A percentile compares a stretch with the other conserved stretches of the same genome.
Conservation (phyloP, 2,888 invertebrate genomes). For the Eulithis testata region DNA sequence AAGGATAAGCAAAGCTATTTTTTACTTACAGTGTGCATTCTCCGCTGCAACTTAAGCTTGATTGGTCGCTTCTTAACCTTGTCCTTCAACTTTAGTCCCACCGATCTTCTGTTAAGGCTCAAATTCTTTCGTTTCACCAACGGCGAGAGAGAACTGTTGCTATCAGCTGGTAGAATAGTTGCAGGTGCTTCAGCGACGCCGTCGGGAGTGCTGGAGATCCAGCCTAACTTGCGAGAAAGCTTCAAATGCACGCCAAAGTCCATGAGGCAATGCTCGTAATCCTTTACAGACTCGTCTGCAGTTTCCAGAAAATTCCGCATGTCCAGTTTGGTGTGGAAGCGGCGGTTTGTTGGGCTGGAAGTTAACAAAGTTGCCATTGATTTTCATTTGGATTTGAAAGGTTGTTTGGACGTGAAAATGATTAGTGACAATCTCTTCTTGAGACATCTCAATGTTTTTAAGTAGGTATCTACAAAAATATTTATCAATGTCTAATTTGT, state of each 20-base stretch:
- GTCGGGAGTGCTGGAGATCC: slow-evolving; percentile 61
- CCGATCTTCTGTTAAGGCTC: slow-evolving; percentile 51
- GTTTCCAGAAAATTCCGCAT: slow-evolving; percentile 69
- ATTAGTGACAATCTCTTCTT: too few species aligned
- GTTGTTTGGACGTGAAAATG: too few species aligned
- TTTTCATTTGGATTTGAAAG: too few species aligned
- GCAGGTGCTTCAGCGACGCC: slow-evolving; percentile 50
- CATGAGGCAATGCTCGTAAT: slow-evolving; percentile 61
- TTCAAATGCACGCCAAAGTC: slow-evolving; percentile 79
- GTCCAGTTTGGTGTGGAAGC: slow-evolving; percentile 76
- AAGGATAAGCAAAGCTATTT: too few species aligned
- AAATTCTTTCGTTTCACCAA: slow-evolving; percentile 59
- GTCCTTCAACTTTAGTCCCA: slow-evolving; percentile 42
- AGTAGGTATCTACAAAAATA: too few species aligned
- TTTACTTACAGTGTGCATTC: slow-evolving; percentile 33
- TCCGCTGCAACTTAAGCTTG: slow-evolving; percentile 43
- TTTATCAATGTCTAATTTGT: too few species aligned
- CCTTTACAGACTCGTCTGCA: slow-evolving; percentile 48
- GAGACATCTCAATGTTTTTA: too few species aligned
- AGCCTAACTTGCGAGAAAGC: slow-evolving; percentile 73
- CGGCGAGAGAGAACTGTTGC: slow-evolving; percentile 56
- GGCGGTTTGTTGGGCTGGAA: slow-evolving; percentile 69
- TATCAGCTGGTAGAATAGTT: slow-evolving; percentile 48
- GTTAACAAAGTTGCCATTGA: neutral
- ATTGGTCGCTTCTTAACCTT: slow-evolving; percentile 39